phyloP scores from a whole-genome alignment of 2,113 vertebrate species.

The Onychorhynchus coronatus region DNA sequence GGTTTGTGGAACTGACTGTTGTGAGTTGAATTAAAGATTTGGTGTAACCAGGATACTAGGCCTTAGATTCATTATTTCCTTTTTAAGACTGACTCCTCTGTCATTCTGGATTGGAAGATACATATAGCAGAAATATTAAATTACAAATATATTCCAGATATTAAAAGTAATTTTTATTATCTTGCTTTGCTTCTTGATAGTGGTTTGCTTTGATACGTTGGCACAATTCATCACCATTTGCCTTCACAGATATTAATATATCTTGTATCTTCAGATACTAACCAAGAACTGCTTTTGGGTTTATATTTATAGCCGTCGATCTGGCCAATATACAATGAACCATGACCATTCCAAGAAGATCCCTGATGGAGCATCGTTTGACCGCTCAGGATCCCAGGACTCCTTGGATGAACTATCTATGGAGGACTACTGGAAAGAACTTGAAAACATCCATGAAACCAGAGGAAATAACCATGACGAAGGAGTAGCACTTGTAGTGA shows the following conservation, averaged over 20 bases:
- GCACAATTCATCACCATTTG: not conserved
- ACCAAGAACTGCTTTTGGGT: not conserved
- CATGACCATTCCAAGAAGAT: constrained; percentile 68
- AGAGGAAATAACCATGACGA: constrained; percentile 75
- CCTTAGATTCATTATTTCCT: not conserved
- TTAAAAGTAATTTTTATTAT: not conserved
- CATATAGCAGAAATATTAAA: not conserved
- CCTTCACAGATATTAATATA: not conserved
- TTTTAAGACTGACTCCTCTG: not conserved
- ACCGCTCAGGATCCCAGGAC: constrained; percentile 85
- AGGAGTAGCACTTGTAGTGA: constrained; percentile 82
- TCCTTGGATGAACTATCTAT: constrained; percentile 90
- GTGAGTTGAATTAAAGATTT: not conserved
- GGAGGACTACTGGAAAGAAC: constrained; percentile 91
- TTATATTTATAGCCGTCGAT: constrained; percentile 66
- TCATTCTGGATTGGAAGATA: not conserved
- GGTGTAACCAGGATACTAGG: not conserved
- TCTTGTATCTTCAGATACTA: not conserved
- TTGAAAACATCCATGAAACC: constrained; percentile 88
- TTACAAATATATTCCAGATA: not conserved
- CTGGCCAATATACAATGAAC: constrained; percentile 80
- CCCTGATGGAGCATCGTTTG: constrained; percentile 56
- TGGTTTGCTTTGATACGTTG: not conserved
- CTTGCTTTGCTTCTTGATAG: not conserved
- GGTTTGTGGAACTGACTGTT: not conserved